Conservation (phyloP, 2,797 vertebrate species). For the Aulostomus chinensis region DNA sequence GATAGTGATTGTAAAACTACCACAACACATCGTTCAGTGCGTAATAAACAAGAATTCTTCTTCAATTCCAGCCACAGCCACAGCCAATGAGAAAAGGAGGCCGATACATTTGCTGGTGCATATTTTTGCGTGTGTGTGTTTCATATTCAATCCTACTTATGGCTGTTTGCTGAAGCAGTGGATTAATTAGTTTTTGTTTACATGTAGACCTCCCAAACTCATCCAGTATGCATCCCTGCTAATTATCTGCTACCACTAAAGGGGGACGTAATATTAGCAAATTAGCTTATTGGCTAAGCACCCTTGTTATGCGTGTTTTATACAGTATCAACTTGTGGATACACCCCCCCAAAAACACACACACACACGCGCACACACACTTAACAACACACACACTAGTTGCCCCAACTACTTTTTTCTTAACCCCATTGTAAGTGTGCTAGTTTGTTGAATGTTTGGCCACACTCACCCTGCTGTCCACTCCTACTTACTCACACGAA, state of each 20-base stretch:
- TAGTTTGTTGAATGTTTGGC: no score
- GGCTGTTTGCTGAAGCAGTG: constrained; percentile 63
- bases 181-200: constrained; percentile 80
- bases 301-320: constrained; percentile 29
- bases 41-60: no score
- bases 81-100: no score
- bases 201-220: constrained; percentile 65
- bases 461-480: no score
- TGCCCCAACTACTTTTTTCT: no score
- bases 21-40: no score
- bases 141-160: constrained; percentile 43
- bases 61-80: no score
- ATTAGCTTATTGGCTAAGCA: constrained; percentile 62
- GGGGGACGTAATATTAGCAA: constrained; percentile 65
- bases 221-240: constrained; percentile 69
- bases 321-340: constrained; percentile 43
- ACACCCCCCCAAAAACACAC: constrained; percentile 16
- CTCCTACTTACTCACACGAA: no score
- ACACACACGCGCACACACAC: neutral
- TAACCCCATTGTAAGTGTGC: no score
- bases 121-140: constrained; percentile 1
- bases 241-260: constrained; percentile 69
- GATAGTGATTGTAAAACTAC: no score
- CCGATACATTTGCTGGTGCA: constrained; percentile 3
- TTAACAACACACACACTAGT: no score